Percentiles rank a stretch among this genome's conserved stretches.
These are phyloP conservation scores for Ormyrus pomaceus DNA, from an alignment of 2,888 invertebrate species.

Conservation along the genomic window DNA sequence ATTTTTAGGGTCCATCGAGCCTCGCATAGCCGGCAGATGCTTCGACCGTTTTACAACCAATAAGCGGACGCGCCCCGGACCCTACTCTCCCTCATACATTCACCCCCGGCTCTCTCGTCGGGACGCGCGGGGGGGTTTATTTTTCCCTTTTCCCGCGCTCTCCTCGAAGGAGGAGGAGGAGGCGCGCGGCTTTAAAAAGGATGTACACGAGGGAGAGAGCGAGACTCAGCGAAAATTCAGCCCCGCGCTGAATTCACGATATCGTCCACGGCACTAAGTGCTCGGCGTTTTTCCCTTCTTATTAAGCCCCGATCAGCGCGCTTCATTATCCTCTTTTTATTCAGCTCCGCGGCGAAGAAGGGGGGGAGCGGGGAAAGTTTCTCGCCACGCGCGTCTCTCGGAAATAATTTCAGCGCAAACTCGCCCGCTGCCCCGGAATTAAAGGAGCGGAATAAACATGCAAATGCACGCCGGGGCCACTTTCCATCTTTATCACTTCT, in stretches of 20 bases:
- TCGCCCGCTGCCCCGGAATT: constrained; percentile 60
- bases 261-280: constrained; percentile 28
- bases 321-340: constrained; percentile 18
- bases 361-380: constrained; percentile 32
- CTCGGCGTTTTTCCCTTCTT: neutral
- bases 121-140: neutral
- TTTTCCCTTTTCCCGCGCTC: neutral
- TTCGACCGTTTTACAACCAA: constrained; percentile 69
- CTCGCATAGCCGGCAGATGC: constrained; percentile 68
- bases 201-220: neutral
- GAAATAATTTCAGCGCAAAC: constrained; percentile 52
- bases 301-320: constrained; percentile 33
- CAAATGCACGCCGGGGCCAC: constrained; percentile 64
- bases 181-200: constrained; percentile 7
- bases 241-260: neutral
- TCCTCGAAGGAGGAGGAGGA: neutral
- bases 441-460: constrained; percentile 70
- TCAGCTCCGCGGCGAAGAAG: constrained; percentile 11
- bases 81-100: constrained; percentile 5
- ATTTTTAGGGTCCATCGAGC: constrained; percentile 66
- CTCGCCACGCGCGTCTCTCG: constrained; percentile 26
- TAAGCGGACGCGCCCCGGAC: constrained; percentile 57
- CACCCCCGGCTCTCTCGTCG: neutral
- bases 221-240: constrained; percentile 25
- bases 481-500: constrained; percentile 69